A percentile compares a stretch with the other conserved stretches of the same genome.
Evolutionary conservation across 2,888 invertebrate genomes (phyloP).

Genomic region (Bugulina stolonifera): DNA sequence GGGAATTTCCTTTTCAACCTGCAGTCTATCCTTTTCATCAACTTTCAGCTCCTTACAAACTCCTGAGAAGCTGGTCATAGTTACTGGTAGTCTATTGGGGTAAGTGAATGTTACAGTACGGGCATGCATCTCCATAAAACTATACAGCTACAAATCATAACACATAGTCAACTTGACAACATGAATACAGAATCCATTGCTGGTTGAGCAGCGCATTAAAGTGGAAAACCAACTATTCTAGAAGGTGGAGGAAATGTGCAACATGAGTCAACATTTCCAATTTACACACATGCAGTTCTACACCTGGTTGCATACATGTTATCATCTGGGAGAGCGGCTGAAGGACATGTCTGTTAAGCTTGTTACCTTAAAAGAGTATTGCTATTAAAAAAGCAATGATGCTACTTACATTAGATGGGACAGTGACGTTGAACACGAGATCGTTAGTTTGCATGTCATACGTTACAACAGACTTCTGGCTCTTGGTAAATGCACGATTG

Average conservation of each 20-base stretch:
- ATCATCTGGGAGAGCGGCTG: no score
- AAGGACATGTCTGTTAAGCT: no score
- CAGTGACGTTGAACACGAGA: neutral
- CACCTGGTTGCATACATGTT: no score
- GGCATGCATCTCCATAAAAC: neutral
- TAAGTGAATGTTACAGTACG: neutral
- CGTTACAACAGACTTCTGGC: neutral
- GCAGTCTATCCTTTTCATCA: neutral
- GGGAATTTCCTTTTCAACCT: neutral
- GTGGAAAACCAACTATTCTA: no score
- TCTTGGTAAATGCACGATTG: neutral
- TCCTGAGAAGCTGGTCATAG: neutral
- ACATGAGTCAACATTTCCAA: no score
- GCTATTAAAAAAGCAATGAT: no score
- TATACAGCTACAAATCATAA: neutral
- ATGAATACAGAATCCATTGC: no score
- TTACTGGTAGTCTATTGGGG: neutral
- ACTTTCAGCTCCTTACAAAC: neutral
- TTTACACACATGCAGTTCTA: no score
- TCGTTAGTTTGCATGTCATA: neutral
- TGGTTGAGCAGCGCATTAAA: no score
- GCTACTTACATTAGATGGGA: neutral
- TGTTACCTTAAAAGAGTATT: no score
- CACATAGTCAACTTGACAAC: no score
- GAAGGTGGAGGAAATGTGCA: no score